Evolutionary conservation across 2,113 vertebrate genomes (phyloP), one percentile per base, ranked within the genome.

Genomic region (Chloroceryle aenea): DNA sequence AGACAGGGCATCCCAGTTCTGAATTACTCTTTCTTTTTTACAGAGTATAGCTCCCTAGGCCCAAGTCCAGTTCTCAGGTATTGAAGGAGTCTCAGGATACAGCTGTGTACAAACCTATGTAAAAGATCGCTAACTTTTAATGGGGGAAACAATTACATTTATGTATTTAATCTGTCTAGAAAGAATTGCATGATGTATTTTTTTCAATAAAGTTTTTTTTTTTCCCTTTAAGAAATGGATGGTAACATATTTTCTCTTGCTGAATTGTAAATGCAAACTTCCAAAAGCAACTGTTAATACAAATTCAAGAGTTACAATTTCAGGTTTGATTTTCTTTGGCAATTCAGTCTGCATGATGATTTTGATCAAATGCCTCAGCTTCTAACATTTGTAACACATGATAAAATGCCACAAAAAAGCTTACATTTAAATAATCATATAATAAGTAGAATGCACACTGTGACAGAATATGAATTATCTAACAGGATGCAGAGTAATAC

Each of bases 401-500:
- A 84, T 21, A 76, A 91, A 93, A 92, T 82, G 38, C 42, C 26
- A 34, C 13, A 48, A 22, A 56, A 76, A 67, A 55, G 11, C 77
- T 83, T 21, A 3, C 48, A 81, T 88, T 91, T 95, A 93, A 93
- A 88, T 89, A 85, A 76, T 81, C 22, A 5, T 62, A 8, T 16
- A 67, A 20, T 71, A 79, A 89, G 25, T 71, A 40, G 71, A 90
- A 92, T 64, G 63, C 38, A 67, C 0, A 2, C 55, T 90, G 59
- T 78, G 85, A 71, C 36, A 77, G 71, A 63, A 53, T 66, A 59
- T 63, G 47, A 95, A 90, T 93, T 92, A 78, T 67, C 93, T 90
- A 72, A n/a, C 48, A 55, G 43, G 53, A 43, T 76, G 71, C 50
- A 89, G 71, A 85, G 34, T 19, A 64, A 87, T n/a, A 50, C 18